Base-by-base conservation (phyloP, 1,140 invertebrate species). In the Hestina assimilis region DNA sequence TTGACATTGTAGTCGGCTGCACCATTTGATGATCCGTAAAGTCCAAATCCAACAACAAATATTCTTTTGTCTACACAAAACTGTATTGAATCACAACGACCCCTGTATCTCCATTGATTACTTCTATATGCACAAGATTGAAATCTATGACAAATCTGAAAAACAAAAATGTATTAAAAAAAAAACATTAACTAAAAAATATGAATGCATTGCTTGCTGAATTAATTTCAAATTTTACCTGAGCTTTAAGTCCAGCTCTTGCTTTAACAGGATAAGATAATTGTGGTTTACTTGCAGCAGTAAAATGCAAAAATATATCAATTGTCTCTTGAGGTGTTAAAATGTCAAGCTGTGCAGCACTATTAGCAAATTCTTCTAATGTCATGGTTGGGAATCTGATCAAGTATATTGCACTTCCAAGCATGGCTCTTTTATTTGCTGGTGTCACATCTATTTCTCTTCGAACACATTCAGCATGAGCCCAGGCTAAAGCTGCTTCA, bases 91-190 rank as follows among this genome's bases (percentile, higher is more conserved):
- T 97, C 96, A 75, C 96, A 97, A 35, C 96, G 91, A 8, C 96
- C 96, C 71, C 96, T 90, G 77, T 97, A 98, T 24, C 96, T 91
- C 96, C 96, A 98, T 72, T 99, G 97, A 80, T 98, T 99, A 72
- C 95, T 97, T 64, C 97, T 92, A 81, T 98, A 98, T 2, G 97
- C 97, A 75, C 96, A 98, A 0, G 97, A 98, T 82, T 97, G 96
- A 80, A 99, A 99, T 79, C 97, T 91, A 80, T 97, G 96, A 74
- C 97, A 98, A 8, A 96, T 94, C 94, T 95, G 83, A 17, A 89
- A 88, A 64, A 40, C 70, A 55, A 59, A 57, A 63, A 17, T 31
- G 38, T 29, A 46, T 56, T n/a, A 60, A 41, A 17, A 17, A 23
- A 50, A 45, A 47, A 15, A 45, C 17, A 52, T 33, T 21, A 8